Base-by-base conservation (phyloP, 2,888 invertebrate genomes). In the Adelphocoris suturalis region DNA sequence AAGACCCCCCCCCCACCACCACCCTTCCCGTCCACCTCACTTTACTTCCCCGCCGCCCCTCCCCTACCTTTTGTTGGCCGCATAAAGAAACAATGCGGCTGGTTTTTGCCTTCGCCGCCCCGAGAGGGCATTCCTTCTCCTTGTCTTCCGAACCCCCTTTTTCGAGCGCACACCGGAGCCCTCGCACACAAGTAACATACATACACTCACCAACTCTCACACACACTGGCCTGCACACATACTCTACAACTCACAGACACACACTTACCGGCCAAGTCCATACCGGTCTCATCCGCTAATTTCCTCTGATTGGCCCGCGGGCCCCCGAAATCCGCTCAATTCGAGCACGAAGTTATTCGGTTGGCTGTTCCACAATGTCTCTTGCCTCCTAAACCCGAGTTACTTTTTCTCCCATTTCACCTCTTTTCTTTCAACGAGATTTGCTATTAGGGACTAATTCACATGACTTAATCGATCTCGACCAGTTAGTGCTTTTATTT, bases 251-350 rank as follows among this genome's bases (percentile, higher is more conserved):
- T 1, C n/a, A n/a, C 78, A n/a, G 2, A 16, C 78, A 14, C 37
- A 16, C 19, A 11, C 47, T 3, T 28, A 37, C 37, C 37, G 12
- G 14, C 5, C n/a, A 46, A 46, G n/a, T 28, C 78, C 16, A 46
- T 80, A 47, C n/a, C 78, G 46, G 19, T 37, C 47, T 80, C 78
- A 46, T 80, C 19, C 78, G 78, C 78, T 80, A 80, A 80, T 80
- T 80, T 37, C 78, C 78, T 46, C 28, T 80, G 78, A 80, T 80
- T 46, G 46, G 46, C 3, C 28, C 13, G 28, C n/a, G 61, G 61
- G 23, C 11, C 19, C 13, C 23, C 68, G 23, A 68, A 68, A 68
- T 23, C 23, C 68, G 0, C 12, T 68, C 68, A 68, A 68, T 68
- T 27, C 27, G 23, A 68, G 23, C 23, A 7, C 68, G 1, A 19